These are phyloP conservation scores for Aphrophora alni DNA, from an alignment of 2,888 invertebrate genomes.

Conservation along the genomic window DNA sequence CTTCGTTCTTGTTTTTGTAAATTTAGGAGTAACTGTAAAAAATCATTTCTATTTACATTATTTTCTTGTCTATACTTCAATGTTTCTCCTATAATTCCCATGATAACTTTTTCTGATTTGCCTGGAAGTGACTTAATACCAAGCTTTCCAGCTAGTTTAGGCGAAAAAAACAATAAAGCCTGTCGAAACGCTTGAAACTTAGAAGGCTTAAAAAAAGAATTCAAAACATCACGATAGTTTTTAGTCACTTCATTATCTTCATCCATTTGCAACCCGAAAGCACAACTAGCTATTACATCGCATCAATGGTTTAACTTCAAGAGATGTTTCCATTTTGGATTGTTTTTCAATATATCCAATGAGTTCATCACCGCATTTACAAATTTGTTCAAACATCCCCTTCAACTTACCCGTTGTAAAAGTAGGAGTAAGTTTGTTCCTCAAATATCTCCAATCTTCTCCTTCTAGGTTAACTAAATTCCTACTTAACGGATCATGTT, in stretches of 20 bases:
- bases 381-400: conserved; percentile 34
- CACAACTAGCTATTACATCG: not conserved
- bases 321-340: not conserved
- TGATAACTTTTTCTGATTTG: not conserved
- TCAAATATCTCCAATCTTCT: conserved; percentile 55
- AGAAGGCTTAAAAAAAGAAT: not conserved
- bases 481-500: conserved; percentile 44
- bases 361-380: conserved; percentile 52
- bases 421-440: conserved; percentile 56
- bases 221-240: not conserved
- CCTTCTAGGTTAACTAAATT: conserved; percentile 50
- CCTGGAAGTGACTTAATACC: not conserved
- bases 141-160: not conserved
- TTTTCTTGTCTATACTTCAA: not conserved
- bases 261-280: not conserved
- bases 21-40: not conserved
- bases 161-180: not conserved
- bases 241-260: not conserved
- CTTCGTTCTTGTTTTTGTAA: not conserved
- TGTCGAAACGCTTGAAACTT: not conserved
- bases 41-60: not conserved
- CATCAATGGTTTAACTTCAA: conserved; percentile 12
- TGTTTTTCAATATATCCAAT: conserved; percentile 41
- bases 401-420: conserved; percentile 58
- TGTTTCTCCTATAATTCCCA: not conserved